These are phyloP conservation scores for Salvelinus sp. DNA, from an alignment of 2,113 vertebrate species.

Conservation along the genomic window DNA sequence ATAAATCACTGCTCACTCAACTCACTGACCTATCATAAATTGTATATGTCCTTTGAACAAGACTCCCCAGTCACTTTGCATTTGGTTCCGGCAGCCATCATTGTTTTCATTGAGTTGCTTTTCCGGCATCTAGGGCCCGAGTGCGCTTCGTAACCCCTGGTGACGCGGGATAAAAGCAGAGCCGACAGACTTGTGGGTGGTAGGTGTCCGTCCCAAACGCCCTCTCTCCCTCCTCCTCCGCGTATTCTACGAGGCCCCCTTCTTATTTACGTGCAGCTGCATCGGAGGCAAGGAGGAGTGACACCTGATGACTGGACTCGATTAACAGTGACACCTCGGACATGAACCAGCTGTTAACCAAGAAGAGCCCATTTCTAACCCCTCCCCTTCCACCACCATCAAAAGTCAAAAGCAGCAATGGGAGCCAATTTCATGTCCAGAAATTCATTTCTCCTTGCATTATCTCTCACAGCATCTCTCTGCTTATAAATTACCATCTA, in stretches of 20 bases:
- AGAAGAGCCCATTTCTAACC: conserved; percentile 15
- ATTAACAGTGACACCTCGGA: conserved; percentile 48
- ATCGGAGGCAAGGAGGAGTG: conserved; percentile 21
- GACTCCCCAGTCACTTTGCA: not conserved
- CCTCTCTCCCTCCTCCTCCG: not conserved
- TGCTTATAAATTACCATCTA: not conserved
- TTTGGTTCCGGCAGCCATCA: not conserved
- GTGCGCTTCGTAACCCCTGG: not conserved
- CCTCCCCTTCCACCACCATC: conserved; percentile 4
- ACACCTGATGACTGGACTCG: conserved; percentile 37
- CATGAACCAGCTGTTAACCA: conserved; percentile 49
- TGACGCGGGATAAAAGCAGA: not conserved
- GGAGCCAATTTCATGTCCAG: conserved; percentile 19
- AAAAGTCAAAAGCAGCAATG: not conserved
- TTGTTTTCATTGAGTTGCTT: not conserved
- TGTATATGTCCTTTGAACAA: not conserved
- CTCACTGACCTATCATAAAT: not conserved
- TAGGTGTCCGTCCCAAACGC: not conserved
- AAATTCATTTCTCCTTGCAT: not conserved
- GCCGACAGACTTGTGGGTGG: not conserved
- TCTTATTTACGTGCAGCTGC: not conserved
- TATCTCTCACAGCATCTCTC: not conserved
- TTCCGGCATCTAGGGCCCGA: not conserved
- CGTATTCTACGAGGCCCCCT: no score
- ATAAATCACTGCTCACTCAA: not conserved